Evolutionary conservation across 2,888 invertebrate species (phyloP), one percentile per base, ranked within the genome.

Genomic region (Platycheirus rosarum): DNA sequence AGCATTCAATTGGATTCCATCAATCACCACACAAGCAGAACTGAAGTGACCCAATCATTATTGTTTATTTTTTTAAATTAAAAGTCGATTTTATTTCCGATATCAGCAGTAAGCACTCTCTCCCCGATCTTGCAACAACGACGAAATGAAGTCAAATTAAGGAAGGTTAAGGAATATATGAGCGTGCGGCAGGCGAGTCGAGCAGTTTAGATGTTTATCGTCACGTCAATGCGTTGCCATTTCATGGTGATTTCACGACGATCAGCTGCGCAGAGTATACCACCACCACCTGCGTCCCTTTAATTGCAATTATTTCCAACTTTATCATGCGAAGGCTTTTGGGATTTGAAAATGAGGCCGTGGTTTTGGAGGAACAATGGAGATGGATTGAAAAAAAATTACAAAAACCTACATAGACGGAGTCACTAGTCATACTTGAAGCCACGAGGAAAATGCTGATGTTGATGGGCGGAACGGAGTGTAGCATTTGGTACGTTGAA

Each of bases 1-100:
- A 60, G 51, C 51, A 60, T 65, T 75, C 63, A 48, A 70, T 80
- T 69, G 49, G 44, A 65, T 57, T 75, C 46, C 60, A 80, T 80
- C 75, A 75, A 75, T 80, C 80, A 80, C 63, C 46, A 63, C 63
- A 79, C 75, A 69, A 68, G 63, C 57, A 75, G 44, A 53, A 65
- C 14, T 75, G 44, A 57, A 66, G 44, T 46, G 65, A 80, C 70
- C 60, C 51, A 18, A 75, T 66, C 65, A 53, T 62, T 62, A 46
- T 40, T 63, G 13, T 35, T 14, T 18, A n/a, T 60, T 68, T 23
- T 44, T 32, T 23, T 14, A 49, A 74, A 57, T 79, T 74, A 57
- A 79, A 74, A 69, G 49, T 57, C 44, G 79, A 74, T 69, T 69
- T 57, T n/a, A 3, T 57, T 63, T 48, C 66, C 62, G 68, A 74